Conservation (phyloP, 2,888 invertebrate species). For the Stenchaetothrips biformis region DNA sequence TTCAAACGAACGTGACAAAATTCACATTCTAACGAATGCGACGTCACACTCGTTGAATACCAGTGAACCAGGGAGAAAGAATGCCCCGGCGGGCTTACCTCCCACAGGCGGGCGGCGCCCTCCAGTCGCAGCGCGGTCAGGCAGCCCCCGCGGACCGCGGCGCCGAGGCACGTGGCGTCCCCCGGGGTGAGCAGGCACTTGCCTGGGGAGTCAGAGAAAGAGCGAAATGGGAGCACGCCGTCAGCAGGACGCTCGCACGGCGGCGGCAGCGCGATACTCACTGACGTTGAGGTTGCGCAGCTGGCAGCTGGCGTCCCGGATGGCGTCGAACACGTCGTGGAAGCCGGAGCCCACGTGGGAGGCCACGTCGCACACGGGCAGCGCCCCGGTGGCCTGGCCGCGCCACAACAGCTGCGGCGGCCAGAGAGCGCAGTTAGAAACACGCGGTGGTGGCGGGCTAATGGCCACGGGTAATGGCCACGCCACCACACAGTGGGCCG, state of each 20-base stretch:
- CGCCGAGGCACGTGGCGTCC: conserved; percentile 54
- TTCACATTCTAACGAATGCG: too few relatives aligned
- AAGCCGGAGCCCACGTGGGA: conserved; percentile 43
- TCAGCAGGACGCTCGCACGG: too few relatives aligned
- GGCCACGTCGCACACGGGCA: conserved; percentile 40
- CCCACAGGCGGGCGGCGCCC: conserved; percentile 52
- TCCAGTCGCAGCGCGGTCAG: conserved; percentile 53
- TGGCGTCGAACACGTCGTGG: conserved; percentile 48
- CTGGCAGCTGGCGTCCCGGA: conserved; percentile 50
- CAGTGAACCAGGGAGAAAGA: neutral
- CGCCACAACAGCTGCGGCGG: conserved; percentile 6
- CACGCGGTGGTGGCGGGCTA: neutral
- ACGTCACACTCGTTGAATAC: too few relatives aligned
- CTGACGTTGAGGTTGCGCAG: conserved; percentile 52
- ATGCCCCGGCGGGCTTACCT: conserved; percentile 37
- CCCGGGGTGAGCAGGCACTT: conserved; percentile 53
- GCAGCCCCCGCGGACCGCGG: conserved; percentile 51
- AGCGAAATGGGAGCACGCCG: too few relatives aligned
- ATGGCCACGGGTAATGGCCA: neutral
- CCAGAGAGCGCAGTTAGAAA: neutral
- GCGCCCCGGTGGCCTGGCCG: neutral
- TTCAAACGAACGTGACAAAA: too few relatives aligned
- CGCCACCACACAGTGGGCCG: too few relatives aligned
- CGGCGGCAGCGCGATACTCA: neutral
- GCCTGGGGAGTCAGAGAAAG: too few relatives aligned